Evolutionary conservation across 1,140 invertebrate species (phyloP), one percentile per base, ranked within the genome.

Genomic region (Penaeus japonicus): DNA sequence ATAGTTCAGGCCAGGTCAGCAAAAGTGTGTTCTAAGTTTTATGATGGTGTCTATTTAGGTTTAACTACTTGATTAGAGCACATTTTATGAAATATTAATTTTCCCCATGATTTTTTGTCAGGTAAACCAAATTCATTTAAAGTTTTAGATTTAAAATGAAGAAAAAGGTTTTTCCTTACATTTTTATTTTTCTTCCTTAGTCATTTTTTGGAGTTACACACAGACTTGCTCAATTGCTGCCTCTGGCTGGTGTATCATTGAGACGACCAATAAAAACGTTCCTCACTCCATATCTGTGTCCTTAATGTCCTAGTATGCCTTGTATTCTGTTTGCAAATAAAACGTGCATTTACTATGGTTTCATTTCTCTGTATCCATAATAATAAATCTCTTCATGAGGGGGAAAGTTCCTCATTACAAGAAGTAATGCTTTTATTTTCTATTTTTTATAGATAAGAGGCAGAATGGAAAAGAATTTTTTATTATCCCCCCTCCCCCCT

Each of bases 151-250:
- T 39, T 39, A 39, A 39, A 39, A 39, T 39, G 35, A 39, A 39
- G 35, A n/a, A n/a, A n/a, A 39, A 39, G 35, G 35, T 39, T 39
- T 39, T 39, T 7, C 35, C 35, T 39, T 39, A 39, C 35, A 39
- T 39, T 39, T 39, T 39, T 39, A 4, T 39, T 85, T 30, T 35
- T 85, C 73, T 75, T 55, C 86, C 86, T 73, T 57, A n/a, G 81
- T 57, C 75, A 75, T 88, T 83, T 81, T 88, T 88, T 73, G 86
- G 86, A 88, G 86, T 82, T 87, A 77, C 79, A 88, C 79, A 88
- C 86, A 82, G 80, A 82, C 65, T 88, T 88, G 86, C 86, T 88
- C 86, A 88, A 88, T 88, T 88, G 86, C 86, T 80, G 86, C 86
- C 62, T 57, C 59, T 82, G 86, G 79, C 86, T 53, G 80, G 86